Base-by-base conservation (phyloP, 2,888 invertebrate genomes). In the Lepetodrilus schrolli region DNA sequence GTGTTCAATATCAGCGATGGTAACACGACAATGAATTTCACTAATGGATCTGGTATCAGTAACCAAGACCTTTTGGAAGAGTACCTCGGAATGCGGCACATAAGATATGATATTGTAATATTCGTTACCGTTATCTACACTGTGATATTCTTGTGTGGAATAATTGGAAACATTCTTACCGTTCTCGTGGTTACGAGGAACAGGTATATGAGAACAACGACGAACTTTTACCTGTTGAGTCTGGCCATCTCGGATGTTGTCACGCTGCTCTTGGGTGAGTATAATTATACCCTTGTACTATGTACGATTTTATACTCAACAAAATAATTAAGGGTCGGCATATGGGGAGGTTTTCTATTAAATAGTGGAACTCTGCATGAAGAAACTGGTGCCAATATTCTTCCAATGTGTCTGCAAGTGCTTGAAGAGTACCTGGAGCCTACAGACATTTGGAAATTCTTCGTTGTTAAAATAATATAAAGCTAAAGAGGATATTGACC, bases 191-290 rank as follows among this genome's bases (percentile, higher is more conserved):
- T 79, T 17, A 4, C 70, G 0, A 65, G 58, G 36, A 79, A 79
- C 66, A 77, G 74, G 43, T 79, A 72, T 23, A 74, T 79, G 79
- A 73, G 72, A 20, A 78, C 78, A 8, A 72, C 76, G 4, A 80
- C 77, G 2, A 96, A 96, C 88, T 96, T 95, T 87, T 96, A 96
- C 88, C 92, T 96, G 51, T 95, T 96, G 91, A 96, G 95, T 88
- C 91, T 96, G 91, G 95, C 96, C 17, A 91, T 95, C 78, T 95
- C 95, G 2, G 96, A 96, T 89, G 92, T 96, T 50, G 91, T 95
- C 20, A 91, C 95, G 13, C 91, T 96, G 17, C 90, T 95, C 0
- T 93, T 94, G 78, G 96, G 96, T 74, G 66, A 37, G 65, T 47
- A n/a, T n/a, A n/a, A n/a, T n/a, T n/a, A n/a, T n/a, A n/a, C n/a